These are phyloP conservation scores for Drosophila watanabei DNA, from an alignment of 1,140 invertebrate genomes.

Conservation along the genomic window DNA sequence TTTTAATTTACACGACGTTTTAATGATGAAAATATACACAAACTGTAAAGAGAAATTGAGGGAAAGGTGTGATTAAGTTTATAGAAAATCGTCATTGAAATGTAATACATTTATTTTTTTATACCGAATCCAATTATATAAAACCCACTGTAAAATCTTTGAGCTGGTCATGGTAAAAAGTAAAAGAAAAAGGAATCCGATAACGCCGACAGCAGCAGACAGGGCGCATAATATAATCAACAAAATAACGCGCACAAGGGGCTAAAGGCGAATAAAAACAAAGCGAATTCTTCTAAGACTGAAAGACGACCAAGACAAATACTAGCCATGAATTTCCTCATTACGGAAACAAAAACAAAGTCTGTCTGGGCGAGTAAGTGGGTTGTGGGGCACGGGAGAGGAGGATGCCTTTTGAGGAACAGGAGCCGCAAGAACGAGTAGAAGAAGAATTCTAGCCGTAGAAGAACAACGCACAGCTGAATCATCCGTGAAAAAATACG, in stretches of 20 bases:
- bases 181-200: conserved; percentile 56
- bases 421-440: conserved; percentile 38
- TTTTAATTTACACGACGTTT: conserved; percentile 81
- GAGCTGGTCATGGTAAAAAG: conserved; percentile 77
- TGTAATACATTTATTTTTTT: not conserved
- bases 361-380: not conserved
- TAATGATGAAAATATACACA: conserved; percentile 84
- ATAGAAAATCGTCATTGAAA: not conserved
- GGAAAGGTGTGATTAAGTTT: not conserved
- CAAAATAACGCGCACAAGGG: conserved; percentile 18
- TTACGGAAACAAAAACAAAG: conserved; percentile 74
- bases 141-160: conserved; percentile 62
- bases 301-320: conserved; percentile 55
- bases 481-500: conserved; percentile 75
- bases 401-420: conserved; percentile 23
- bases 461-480: conserved; percentile 68
- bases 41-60: conserved; percentile 67
- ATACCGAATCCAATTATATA: not conserved
- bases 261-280: conserved; percentile 17
- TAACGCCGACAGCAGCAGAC: conserved; percentile 52
- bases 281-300: conserved; percentile 51
- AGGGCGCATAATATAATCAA: conserved; percentile 43
- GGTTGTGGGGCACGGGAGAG: not conserved
- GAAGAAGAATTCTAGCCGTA: conserved; percentile 34
- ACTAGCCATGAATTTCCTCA: conserved; percentile 45